Percentiles rank a stretch among this genome's conserved stretches.
phyloP scores from a whole-genome alignment of 2,888 invertebrate species.

The Leptinotarsa haldemani region DNA sequence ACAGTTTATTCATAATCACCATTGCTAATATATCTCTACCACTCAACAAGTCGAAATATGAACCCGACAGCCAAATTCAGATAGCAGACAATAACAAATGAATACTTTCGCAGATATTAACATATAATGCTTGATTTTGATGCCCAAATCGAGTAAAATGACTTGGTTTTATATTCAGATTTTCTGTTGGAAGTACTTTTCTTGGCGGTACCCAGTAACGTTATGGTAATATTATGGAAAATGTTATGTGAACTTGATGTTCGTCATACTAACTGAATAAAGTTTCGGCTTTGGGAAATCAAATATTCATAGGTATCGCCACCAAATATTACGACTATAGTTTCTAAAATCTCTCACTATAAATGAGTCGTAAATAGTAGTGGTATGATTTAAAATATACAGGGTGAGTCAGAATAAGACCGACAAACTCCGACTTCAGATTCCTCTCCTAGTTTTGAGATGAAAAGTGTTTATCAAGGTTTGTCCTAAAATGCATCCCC shows the following conservation, averaged over 20 bases:
- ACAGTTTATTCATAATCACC: slow-evolving; percentile 11
- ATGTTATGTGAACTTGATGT: neutral
- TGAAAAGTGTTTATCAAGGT: no score
- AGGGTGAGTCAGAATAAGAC: no score
- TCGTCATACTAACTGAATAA: neutral
- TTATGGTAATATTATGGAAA: slow-evolving; percentile 11
- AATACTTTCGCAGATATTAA: slow-evolving; percentile 33
- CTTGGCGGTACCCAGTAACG: neutral
- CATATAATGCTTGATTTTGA: slow-evolving; percentile 34
- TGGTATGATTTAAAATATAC: no score
- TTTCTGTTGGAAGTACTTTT: slow-evolving; percentile 9
- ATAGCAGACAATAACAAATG: slow-evolving; percentile 35
- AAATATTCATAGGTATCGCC: neutral
- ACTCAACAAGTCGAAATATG: slow-evolving; percentile 17
- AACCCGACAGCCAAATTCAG: slow-evolving; percentile 31
- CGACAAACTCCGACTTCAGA: no score
- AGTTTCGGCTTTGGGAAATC: neutral
- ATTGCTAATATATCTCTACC: slow-evolving; percentile 13
- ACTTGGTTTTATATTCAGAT: slow-evolving; percentile 22
- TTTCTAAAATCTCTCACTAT: no score
- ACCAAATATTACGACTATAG: no score
- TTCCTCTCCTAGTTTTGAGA: no score
- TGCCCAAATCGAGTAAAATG: slow-evolving; percentile 33
- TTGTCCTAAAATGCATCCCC: no score
- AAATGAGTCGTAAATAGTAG: no score